Evolutionary conservation across 2,113 vertebrate species (phyloP), one percentile per base, ranked within the genome.

Genomic region (Hippocampus guttulatus): DNA sequence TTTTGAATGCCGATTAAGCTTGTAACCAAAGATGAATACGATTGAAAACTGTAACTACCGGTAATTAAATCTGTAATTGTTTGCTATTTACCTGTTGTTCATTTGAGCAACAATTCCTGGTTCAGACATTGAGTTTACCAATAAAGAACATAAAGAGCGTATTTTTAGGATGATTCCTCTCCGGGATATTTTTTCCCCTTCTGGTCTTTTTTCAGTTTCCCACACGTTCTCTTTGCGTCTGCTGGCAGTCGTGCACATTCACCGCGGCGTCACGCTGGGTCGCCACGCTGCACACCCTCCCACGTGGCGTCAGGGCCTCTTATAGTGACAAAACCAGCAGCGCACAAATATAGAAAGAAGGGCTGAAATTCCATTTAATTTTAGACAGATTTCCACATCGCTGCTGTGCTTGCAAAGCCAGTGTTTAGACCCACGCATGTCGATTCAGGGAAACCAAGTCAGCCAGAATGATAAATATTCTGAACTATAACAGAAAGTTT

Each of bases 381-480:
- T 83, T 30, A 86, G 87, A 23, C 75, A 84, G 78, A 84, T 90
- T 87, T 88, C 88, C 88, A 90, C 87, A 88, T 87, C 82, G 76
- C 69, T 68, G 27, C 68, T 20, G 69, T 71, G 70, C 76, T 84
- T 70, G 47, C 79, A 75, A 84, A 85, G 67, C 74, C 73, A 20
- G 74, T 84, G 80, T 86, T 88, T 88, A 88, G 81, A 85, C 83
- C 51, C 67, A 71, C 74, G 71, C 69, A 51, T 80, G 76, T 74
- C 85, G 82, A 67, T 81, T 84, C 60, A 76, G 78, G 80, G 81
- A 85, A 84, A 84, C 79, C 82, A 79, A 80, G 70, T 70, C 71
- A 81, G 83, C 74, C 83, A 84, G 81, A 79, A 84, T 85, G 85
- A 85, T 86, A 88, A 90, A 88, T 87, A 87, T 66, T 77, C 71